These are phyloP conservation scores for Barnardius zonarius DNA, from an alignment of 2,113 vertebrate genomes.

Conservation along the genomic window DNA sequence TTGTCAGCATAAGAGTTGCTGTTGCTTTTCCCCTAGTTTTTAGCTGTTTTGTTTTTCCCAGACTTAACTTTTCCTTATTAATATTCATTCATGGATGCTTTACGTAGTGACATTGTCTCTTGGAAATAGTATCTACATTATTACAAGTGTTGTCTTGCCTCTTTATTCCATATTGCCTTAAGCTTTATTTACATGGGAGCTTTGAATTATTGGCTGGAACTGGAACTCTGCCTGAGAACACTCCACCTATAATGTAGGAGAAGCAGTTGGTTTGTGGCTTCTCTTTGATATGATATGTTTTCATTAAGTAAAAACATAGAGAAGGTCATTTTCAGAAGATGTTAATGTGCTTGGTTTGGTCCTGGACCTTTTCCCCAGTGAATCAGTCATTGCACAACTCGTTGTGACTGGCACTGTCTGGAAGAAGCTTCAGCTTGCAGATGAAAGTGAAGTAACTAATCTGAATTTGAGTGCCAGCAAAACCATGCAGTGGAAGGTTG, in stretches of 20 bases:
- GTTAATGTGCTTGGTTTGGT: background rate
- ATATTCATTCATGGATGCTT: background rate
- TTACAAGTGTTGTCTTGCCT: background rate
- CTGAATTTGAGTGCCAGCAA: background rate
- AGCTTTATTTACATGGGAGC: slow-evolving; percentile 37
- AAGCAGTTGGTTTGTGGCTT: slow-evolving; percentile 18
- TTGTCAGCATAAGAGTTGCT: background rate
- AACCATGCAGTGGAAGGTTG: background rate
- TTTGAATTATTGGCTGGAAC: background rate
- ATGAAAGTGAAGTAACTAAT: background rate
- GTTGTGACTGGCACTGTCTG: background rate
- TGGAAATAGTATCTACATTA: background rate
- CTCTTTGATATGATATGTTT: slow-evolving; percentile 23
- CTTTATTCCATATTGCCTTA: background rate
- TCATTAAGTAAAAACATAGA: slow-evolving; percentile 2
- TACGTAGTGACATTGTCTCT: background rate
- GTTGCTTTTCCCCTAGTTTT: background rate
- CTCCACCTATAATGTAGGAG: background rate
- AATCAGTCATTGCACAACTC: slow-evolving; percentile 18
- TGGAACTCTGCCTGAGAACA: slow-evolving; percentile 18
- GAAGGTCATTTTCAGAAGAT: background rate
- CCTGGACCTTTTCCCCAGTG: background rate
- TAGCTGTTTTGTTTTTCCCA: background rate
- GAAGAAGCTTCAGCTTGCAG: slow-evolving; percentile 1
- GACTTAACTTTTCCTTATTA: background rate